These are phyloP conservation scores for Tortrix viridana DNA, from an alignment of 2,888 invertebrate genomes.

Conservation along the genomic window DNA sequence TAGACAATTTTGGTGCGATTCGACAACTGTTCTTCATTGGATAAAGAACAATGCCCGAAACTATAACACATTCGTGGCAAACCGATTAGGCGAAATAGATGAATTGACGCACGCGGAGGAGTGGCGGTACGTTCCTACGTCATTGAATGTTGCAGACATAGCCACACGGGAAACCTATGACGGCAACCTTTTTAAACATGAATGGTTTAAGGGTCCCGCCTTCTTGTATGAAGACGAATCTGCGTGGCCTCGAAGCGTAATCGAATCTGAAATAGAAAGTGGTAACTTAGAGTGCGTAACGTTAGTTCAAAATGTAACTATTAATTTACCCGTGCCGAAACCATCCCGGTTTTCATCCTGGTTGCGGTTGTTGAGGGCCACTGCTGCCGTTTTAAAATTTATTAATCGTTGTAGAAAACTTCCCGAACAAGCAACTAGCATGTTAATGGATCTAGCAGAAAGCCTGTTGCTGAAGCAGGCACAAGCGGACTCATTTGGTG, in stretches of 20 bases:
- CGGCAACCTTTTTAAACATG: background rate
- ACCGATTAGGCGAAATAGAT: conserved; percentile 6
- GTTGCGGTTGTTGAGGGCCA: background rate
- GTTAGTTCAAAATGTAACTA: background rate
- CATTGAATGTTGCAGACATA: conserved; percentile 4
- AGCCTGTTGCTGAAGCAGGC: background rate
- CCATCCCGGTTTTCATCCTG: background rate
- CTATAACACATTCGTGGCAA: background rate
- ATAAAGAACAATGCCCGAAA: conserved; percentile 2
- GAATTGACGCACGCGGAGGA: conserved; percentile 1
- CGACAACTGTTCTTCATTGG: conserved; percentile 4
- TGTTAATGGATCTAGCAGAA: background rate
- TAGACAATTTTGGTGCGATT: conserved; percentile 11
- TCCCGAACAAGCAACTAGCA: background rate
- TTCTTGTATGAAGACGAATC: background rate
- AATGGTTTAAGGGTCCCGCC: background rate
- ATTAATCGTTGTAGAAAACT: background rate
- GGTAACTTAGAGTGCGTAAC: background rate
- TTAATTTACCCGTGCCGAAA: background rate
- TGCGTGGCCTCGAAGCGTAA: background rate
- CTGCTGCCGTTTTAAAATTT: background rate
- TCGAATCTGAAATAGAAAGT: background rate
- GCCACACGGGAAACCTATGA: conserved; percentile 5
- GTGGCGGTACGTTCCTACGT: conserved; percentile 6
- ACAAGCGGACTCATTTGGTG: background rate